Evolutionary conservation across 2,797 vertebrate species (phyloP).

Genomic region (Propithecus deckenii): DNA sequence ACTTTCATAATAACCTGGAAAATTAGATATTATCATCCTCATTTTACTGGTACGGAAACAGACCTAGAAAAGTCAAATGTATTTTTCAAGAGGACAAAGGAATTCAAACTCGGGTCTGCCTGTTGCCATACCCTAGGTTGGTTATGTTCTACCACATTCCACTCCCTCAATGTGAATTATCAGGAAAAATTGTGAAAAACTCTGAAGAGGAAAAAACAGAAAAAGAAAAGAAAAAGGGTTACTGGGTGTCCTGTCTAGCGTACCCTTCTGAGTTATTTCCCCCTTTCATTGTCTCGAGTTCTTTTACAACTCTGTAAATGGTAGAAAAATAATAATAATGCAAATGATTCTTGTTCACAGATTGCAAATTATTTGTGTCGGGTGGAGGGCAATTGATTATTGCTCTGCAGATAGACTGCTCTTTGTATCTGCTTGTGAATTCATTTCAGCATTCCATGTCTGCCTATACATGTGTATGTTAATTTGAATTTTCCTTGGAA

Average conservation of each 20-base stretch:
- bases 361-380: neutral
- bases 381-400: neutral
- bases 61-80: neutral
- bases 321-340: neutral
- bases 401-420: neutral
- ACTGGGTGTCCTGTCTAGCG: neutral
- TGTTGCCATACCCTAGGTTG: neutral
- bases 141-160: neutral
- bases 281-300: neutral
- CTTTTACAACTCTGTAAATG: neutral
- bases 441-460: neutral
- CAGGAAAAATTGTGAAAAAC: neutral
- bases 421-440: neutral
- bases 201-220: neutral
- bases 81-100: neutral
- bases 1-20: neutral
- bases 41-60: neutral
- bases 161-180: neutral
- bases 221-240: neutral
- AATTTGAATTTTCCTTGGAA: neutral
- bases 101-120: neutral
- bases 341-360: neutral
- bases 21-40: neutral
- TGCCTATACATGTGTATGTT: neutral
- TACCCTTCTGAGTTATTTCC: neutral